Evolutionary conservation across 2,888 invertebrate genomes (phyloP).

Genomic region (Tetragonisca angustula): DNA sequence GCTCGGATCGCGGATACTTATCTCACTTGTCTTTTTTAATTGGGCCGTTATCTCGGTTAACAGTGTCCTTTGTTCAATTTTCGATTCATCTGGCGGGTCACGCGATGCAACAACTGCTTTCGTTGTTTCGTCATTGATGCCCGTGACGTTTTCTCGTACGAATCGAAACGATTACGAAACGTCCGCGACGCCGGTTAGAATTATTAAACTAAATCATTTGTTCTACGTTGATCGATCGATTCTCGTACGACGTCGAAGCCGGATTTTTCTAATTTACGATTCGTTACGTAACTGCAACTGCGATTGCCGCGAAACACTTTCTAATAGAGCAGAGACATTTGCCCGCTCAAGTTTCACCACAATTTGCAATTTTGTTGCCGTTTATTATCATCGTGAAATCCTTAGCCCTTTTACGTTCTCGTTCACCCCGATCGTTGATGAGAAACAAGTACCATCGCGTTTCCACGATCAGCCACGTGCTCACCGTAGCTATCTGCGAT

Average conservation of each 20-base stretch:
- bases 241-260: too few species aligned
- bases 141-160: background rate
- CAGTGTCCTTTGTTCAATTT: constrained; percentile 15
- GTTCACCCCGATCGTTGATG: background rate
- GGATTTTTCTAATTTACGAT: too few species aligned
- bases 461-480: background rate
- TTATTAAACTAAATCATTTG: background rate
- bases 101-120: constrained; percentile 1
- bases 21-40: constrained; percentile 7
- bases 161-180: background rate
- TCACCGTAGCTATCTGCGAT: background rate
- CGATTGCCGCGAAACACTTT: too few species aligned
- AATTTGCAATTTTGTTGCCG: background rate
- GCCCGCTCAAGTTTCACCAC: background rate
- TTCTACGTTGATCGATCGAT: too few species aligned
- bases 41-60: constrained; percentile 10
- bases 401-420: too few species aligned
- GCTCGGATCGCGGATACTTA: background rate
- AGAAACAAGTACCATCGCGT: background rate
- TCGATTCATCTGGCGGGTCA: background rate
- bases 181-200: too few species aligned
- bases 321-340: background rate
- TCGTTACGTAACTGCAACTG: too few species aligned
- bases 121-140: background rate
- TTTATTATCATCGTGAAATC: background rate